phyloP scores from a whole-genome alignment of 1,140 invertebrate genomes.

The Andrena cerasifolii region DNA sequence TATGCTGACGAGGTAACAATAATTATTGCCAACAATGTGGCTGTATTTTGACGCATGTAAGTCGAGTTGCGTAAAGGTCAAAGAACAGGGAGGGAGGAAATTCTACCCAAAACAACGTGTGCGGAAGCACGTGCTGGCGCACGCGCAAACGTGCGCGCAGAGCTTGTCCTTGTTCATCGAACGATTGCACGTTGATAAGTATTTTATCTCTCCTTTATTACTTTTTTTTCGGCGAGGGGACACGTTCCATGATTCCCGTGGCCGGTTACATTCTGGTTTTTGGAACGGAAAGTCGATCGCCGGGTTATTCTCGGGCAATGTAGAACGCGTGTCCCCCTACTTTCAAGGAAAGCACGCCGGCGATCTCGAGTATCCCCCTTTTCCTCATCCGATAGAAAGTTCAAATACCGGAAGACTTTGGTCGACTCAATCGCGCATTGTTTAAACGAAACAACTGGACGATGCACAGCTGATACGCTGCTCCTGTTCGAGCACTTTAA shows the following conservation, averaged over 20 bases:
- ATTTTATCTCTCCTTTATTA: no score
- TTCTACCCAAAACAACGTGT: background rate
- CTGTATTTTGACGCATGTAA: background rate
- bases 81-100: slow-evolving; percentile 4
- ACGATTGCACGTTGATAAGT: background rate
- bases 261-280: slow-evolving; percentile 5
- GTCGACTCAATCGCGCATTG: background rate
- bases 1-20: no score
- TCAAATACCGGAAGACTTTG: background rate
- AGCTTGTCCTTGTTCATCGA: background rate
- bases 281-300: background rate
- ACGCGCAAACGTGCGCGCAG: background rate
- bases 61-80: background rate
- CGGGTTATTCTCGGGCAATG: background rate
- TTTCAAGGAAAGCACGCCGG: background rate
- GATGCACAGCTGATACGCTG: background rate
- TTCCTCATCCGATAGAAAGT: background rate
- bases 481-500: no score
- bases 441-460: background rate
- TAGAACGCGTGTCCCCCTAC: background rate
- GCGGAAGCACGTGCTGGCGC: background rate
- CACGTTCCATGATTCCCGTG: background rate
- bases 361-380: background rate
- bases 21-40: background rate
- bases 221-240: background rate